Percentiles rank a stretch among this genome's conserved stretches.
Evolutionary conservation across 2,888 invertebrate species (phyloP).

Genomic region (Ennomos erosarius): DNA sequence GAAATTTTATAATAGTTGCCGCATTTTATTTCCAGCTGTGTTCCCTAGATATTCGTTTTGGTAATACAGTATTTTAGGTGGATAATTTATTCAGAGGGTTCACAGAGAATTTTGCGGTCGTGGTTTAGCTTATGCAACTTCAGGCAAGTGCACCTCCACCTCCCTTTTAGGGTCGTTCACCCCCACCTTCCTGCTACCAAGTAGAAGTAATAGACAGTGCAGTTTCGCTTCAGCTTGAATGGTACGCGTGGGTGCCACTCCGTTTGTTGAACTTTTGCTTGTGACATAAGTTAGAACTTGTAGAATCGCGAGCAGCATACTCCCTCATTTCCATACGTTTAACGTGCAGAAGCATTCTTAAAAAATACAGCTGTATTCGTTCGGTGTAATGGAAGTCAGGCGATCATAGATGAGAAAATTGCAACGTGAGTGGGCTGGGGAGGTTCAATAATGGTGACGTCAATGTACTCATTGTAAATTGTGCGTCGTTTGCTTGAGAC

Average conservation of each 20-base stretch:
- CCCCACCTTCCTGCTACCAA: conserved; percentile 58
- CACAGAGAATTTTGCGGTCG: conserved; percentile 54
- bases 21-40: background rate
- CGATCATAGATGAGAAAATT: conserved; percentile 48
- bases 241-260: conserved; percentile 61
- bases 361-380: conserved; percentile 12
- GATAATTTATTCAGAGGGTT: conserved; percentile 36
- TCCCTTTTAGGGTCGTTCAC: conserved; percentile 63
- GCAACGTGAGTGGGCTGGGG: conserved; percentile 45
- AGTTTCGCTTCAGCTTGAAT: conserved; percentile 69
- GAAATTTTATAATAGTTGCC: no score
- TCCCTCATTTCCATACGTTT: conserved; percentile 27
- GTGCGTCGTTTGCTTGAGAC: conserved; percentile 31
- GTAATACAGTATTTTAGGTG: no score
- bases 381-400: conserved; percentile 19
- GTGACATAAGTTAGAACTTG: conserved; percentile 38
- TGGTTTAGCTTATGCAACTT: conserved; percentile 69
- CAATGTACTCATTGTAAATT: conserved; percentile 43
- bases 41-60: background rate
- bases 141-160: conserved; percentile 60
- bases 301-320: conserved; percentile 20
- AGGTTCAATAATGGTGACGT: conserved; percentile 63
- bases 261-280: conserved; percentile 51
- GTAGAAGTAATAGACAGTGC: conserved; percentile 52
- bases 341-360: conserved; percentile 10